Conservation (phyloP, 1,140 invertebrate genomes). For the Wiebesia pumilae region DNA sequence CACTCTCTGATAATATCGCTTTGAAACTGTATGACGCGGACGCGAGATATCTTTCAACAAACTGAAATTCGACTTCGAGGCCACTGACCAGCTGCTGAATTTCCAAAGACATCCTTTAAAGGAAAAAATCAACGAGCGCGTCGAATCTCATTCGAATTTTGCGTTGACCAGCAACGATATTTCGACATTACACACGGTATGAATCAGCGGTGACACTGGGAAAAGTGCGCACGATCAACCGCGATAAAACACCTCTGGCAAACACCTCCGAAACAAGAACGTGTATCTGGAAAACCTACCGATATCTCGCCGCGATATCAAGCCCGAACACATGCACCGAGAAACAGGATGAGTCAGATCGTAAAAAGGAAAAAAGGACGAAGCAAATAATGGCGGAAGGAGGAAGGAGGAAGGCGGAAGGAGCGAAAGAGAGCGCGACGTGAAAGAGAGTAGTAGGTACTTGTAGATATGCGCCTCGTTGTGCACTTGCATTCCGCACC, state of each 20-base stretch:
- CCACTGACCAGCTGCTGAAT: no score
- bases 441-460: constrained; percentile 11
- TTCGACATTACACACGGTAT: neutral
- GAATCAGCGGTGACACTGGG: neutral
- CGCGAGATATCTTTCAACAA: no score
- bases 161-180: neutral
- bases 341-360: constrained; percentile 9
- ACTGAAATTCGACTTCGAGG: no score
- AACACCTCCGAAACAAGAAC: neutral
- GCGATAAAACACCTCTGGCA: neutral
- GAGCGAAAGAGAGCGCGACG: constrained; percentile 32
- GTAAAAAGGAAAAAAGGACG: constrained; percentile 25
- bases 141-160: neutral
- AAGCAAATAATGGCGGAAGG: constrained; percentile 1
- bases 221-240: neutral
- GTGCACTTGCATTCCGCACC: constrained; percentile 10
- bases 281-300: neutral
- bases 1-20: no score
- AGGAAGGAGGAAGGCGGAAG: constrained; percentile 8
- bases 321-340: neutral
- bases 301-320: constrained; percentile 5
- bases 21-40: no score
- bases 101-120: neutral
- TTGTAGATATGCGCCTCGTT: constrained; percentile 12
- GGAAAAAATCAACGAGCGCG: neutral